A percentile compares a stretch with the other conserved stretches of the same genome.
Conservation (phyloP, 2,797 vertebrate species). For the Hylomyscus alleni region DNA sequence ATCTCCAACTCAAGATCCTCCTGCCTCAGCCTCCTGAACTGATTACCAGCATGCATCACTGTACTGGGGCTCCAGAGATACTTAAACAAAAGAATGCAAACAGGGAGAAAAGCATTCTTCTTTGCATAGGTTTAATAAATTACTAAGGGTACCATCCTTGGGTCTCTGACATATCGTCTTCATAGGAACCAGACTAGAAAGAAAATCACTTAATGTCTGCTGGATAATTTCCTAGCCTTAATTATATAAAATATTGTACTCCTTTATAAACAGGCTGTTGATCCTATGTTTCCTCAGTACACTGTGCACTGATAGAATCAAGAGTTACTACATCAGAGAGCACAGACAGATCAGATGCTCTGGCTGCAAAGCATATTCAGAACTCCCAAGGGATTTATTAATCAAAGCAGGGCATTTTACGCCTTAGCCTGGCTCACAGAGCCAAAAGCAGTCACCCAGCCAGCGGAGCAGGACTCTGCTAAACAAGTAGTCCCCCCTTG, state of each 20-base stretch:
- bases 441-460: background rate
- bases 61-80: background rate
- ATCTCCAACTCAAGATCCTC: background rate
- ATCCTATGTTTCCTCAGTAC: background rate
- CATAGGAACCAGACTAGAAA: conserved; percentile 51
- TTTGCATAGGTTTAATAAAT: background rate
- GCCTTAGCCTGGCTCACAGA: background rate
- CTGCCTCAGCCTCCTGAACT: background rate
- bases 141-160: background rate
- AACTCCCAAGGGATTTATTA: conserved; percentile 38
- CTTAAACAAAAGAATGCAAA: conserved; percentile 23
- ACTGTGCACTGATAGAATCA: background rate
- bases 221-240: background rate
- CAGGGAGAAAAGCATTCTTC: background rate
- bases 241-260: conserved; percentile 20
- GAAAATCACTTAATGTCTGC: background rate
- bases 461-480: background rate
- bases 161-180: conserved; percentile 27
- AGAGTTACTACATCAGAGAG: background rate
- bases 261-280: background rate
- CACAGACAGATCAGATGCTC: background rate
- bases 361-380: background rate
- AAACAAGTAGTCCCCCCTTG: background rate
- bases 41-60: background rate
- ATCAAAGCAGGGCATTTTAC: background rate